Base-by-base conservation (phyloP, 2,113 vertebrate species). In the Tor tambroides region DNA sequence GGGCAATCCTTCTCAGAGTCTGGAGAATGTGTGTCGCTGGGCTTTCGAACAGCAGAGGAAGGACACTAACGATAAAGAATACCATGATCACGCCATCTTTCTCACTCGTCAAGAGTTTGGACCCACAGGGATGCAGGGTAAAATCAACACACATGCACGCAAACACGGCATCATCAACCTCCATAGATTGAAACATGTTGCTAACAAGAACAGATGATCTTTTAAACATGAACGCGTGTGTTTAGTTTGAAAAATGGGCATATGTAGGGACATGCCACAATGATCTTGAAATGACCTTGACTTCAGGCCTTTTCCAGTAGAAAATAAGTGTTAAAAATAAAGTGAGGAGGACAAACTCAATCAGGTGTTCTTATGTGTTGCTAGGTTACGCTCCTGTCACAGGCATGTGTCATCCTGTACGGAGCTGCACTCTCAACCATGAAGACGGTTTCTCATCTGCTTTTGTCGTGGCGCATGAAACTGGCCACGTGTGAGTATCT, bases 11-110 rank as follows among this genome's bases (percentile, higher is more conserved):
- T 97, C 98, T 0, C 97, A 97, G 91, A 99, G 98, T 56, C 89
- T 99, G 94, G 97, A 99, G 93, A 99, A 99, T 0, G 97, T 99
- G 2, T 99, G 98, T 86, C 96, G 97, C 83, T 99, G 98, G 98
- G 98, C 98, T 0, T 99, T 97, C 43, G 83, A 97, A 63, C 98
- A 99, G 38, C 97, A 98, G 92, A 97, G 96, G 85, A 95, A 97
- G 0, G 97, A 97, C 90, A 93, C 93, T 0, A 95, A 87, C 1
- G 96, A 97, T 0, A 95, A 96, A 0, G 96, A 98, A 19, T 96
- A 98, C 69, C 98, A 99, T 0, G 98, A 99, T 88, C 98, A 99
- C 0, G 97, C 98, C 56, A 97, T 99, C 93, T 99, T 98, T 92
- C 96, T 99, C 90, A 99, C 96, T 4, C 93, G 97, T 75, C 97